Percentiles rank a stretch among this genome's conserved stretches.
Conservation (phyloP, 2,113 vertebrate species). For the Parus major region DNA sequence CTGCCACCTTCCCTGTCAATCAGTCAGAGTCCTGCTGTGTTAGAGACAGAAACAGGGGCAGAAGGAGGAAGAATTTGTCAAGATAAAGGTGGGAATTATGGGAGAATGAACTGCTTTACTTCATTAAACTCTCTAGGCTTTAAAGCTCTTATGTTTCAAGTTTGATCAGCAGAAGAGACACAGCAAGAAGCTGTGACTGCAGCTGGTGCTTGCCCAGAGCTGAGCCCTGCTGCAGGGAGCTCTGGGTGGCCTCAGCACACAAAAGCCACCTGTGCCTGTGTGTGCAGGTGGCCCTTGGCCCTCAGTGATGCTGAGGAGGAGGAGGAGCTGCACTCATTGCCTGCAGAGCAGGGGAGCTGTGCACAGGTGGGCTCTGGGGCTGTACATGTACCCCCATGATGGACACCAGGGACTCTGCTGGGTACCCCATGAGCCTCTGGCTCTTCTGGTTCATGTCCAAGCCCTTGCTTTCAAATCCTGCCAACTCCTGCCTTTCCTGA, state of each 20-base stretch:
- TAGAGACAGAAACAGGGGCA: not conserved
- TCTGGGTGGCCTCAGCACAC: not conserved
- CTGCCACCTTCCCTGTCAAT: not conserved
- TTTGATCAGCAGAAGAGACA: not conserved
- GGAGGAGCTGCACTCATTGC: constrained; percentile 37
- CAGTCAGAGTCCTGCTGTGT: not conserved
- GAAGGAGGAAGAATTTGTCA: not conserved
- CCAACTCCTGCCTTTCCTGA: not conserved
- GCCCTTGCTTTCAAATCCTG: not conserved
- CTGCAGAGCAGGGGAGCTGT: constrained; percentile 64
- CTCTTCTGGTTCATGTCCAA: not conserved
- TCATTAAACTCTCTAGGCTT: not conserved
- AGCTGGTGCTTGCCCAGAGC: not conserved
- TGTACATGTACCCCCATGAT: rapidly evolving
- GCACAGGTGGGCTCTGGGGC: not conserved
- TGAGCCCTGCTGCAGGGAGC: not conserved
- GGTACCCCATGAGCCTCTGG: not conserved
- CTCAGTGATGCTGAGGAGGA: constrained; percentile 16
- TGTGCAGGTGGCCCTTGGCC: constrained; percentile 60
- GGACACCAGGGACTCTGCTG: not conserved
- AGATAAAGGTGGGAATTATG: not conserved
- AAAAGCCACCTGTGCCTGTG: rapidly evolving
- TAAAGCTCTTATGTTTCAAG: not conserved
- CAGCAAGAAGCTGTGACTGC: not conserved
- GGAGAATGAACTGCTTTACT: not conserved